Evolutionary conservation across 2,797 vertebrate species (phyloP).

Genomic region (Salmo trutta): DNA sequence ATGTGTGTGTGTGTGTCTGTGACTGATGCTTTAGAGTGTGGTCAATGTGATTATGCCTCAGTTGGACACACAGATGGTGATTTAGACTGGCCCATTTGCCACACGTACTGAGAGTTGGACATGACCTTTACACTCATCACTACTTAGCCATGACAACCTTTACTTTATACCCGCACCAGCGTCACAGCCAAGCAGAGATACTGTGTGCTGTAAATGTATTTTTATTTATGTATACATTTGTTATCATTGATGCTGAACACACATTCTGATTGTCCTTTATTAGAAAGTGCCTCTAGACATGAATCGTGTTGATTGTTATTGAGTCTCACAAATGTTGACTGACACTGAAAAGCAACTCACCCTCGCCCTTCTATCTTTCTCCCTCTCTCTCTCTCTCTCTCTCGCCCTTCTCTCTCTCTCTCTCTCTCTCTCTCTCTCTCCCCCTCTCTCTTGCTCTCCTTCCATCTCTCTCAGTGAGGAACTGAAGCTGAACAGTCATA

Average conservation of each 20-base stretch:
- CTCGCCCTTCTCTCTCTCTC: no score
- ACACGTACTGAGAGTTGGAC: background rate
- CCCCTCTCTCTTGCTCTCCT: background rate
- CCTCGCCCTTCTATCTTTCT: no score
- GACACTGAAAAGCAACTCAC: background rate
- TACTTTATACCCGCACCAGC: background rate
- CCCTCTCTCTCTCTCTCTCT: no score
- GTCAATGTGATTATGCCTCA: no score
- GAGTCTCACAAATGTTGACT: background rate
- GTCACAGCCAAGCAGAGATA: background rate
- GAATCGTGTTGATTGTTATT: background rate
- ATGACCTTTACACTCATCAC: constrained; percentile 36
- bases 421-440: no score
- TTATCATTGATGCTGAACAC: background rate
- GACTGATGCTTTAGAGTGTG: no score
- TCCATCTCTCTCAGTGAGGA: background rate
- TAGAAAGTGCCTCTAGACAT: background rate
- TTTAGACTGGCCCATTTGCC: constrained; percentile 4
- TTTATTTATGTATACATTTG: background rate
- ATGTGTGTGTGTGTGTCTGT: no score
- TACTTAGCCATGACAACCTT: background rate
- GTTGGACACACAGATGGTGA: constrained; percentile 39
- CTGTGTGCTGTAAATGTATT: background rate
- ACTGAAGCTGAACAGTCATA: constrained; percentile 6
- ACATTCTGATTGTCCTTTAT: background rate